phyloP scores from a whole-genome alignment of 2,113 vertebrate genomes.

The Pygathrix nemaeus region DNA sequence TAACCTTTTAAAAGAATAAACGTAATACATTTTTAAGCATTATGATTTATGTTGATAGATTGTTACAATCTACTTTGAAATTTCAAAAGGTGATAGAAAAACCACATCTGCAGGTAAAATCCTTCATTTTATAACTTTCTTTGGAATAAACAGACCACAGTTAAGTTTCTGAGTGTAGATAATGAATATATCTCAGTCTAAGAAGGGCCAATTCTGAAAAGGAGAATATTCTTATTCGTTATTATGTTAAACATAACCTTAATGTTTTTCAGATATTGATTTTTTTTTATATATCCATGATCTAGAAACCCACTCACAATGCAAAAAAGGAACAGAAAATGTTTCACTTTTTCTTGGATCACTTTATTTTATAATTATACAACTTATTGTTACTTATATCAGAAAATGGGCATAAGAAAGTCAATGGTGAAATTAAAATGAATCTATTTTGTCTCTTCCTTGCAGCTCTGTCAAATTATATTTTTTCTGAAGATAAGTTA shows the following conservation, averaged over 20 bases:
- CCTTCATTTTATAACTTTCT: conserved; percentile 7
- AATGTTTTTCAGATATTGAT: not conserved
- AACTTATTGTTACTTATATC: not conserved
- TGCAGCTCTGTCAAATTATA: not conserved
- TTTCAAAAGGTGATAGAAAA: conserved; percentile 7
- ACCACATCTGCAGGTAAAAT: not conserved
- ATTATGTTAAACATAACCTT: not conserved
- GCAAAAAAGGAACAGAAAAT: not conserved
- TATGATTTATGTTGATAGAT: not conserved
- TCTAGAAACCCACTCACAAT: not conserved
- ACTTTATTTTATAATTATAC: not conserved
- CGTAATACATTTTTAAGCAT: not conserved
- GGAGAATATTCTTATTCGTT: not conserved
- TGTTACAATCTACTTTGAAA: not conserved
- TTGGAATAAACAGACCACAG: not conserved
- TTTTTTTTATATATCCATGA: not conserved
- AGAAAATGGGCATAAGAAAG: not conserved
- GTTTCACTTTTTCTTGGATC: not conserved
- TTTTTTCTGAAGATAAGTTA: not conserved
- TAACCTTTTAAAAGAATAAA: not conserved
- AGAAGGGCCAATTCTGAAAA: not conserved
- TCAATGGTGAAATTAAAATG: not conserved
- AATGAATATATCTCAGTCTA: not conserved
- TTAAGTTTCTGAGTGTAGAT: not conserved
- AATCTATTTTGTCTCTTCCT: not conserved